Base-by-base conservation (phyloP, 1,140 invertebrate genomes). In the Trachymyrmex septentrionalis region DNA sequence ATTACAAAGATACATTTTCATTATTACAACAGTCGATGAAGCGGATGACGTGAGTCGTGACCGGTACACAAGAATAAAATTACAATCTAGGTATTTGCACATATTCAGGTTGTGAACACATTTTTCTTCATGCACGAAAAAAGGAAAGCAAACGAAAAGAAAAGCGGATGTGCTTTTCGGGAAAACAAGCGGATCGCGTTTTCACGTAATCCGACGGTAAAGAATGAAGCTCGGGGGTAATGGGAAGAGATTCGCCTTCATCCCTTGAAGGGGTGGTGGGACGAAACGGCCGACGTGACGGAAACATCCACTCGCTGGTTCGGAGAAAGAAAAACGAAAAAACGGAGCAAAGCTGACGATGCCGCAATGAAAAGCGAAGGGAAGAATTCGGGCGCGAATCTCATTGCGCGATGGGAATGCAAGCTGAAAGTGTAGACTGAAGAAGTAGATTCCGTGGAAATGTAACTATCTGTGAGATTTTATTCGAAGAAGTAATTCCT, bases 191-290 rank as follows among this genome's bases (percentile, higher is more conserved):
- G 24, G 44, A 4, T 48, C 53, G 34, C 19, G 24, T 82, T 72
- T 59, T 38, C 34, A 24, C 24, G 38, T 84, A 84, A 84, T 84
- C 14, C 80, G 55, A 50, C 27, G 27, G 44, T 27, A 63, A 84
- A 34, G 27, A 16, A 63, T 24, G 38, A 34, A 38, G 9, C 21
- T 19, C 19, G 59, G 48, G 16, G 21, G 9, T 38, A 69, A 59
- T 59, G 63, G 48, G 57, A 12, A 38, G 4, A 50, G 24, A 82
- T 34, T 50, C 24, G 24, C 38, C 59, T 59, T 84, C 34, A 61
- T 73, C 19, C 30, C 38, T 55, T 1, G 53, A 61, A 48, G n/a
- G 14, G 55, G 34, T 19, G 66, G 50, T 10, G 21, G 21, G 24
- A 82, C 38, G 71, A 73, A 82, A 82, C 53, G 53, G 19, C 12